Conservation (phyloP, 2,113 vertebrate species). For the Mormyrus iriodes region DNA sequence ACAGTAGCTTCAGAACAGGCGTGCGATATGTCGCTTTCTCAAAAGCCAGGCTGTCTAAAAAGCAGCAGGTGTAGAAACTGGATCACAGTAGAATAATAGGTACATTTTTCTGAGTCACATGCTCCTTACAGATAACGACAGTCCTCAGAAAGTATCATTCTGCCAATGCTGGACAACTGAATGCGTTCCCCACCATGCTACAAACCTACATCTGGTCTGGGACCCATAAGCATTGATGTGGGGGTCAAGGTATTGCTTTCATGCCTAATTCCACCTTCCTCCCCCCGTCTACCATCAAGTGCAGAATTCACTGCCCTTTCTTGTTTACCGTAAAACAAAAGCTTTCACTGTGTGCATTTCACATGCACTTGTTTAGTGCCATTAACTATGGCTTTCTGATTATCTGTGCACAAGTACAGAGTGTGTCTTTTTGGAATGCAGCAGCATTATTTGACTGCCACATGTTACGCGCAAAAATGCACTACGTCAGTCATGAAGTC, state of each 20-base stretch:
- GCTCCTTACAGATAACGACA: conserved; percentile 4
- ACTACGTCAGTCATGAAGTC: background rate
- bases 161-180: background rate
- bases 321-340: background rate
- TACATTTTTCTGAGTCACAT: background rate
- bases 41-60: background rate
- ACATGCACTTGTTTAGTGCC: background rate
- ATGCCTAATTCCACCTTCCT: background rate
- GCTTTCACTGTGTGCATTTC: background rate
- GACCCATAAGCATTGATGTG: background rate
- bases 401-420: background rate
- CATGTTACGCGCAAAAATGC: background rate
- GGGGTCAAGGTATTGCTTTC: background rate
- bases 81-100: background rate
- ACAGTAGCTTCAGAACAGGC: background rate
- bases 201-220: background rate
- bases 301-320: background rate
- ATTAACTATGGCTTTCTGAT: background rate
- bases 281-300: background rate
- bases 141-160: background rate
- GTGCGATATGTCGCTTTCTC: background rate
- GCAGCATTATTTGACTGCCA: background rate
- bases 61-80: background rate
- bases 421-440: background rate
- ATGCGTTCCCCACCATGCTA: background rate